phyloP scores from a whole-genome alignment of 2,113 vertebrate genomes.

The Ariopsis seemanni region DNA sequence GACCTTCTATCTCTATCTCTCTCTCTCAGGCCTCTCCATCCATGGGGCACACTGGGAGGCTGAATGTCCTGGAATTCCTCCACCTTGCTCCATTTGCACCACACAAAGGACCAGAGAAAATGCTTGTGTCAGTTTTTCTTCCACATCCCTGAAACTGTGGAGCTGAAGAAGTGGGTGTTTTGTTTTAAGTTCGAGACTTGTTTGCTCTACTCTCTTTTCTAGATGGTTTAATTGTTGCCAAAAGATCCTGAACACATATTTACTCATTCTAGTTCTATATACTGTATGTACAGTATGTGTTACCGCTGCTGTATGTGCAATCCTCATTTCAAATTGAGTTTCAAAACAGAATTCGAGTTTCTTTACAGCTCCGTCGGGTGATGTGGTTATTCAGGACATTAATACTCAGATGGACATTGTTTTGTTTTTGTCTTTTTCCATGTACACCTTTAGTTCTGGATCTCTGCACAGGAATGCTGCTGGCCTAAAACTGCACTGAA shows the following conservation, averaged over 20 bases:
- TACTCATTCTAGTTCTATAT: background rate
- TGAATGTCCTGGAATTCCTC: constrained; percentile 47
- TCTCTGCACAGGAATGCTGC: constrained; percentile 8
- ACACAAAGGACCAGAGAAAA: constrained; percentile 28
- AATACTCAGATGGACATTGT: constrained; percentile 15
- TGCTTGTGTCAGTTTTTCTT: constrained; percentile 27
- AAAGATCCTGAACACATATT: constrained; percentile 28
- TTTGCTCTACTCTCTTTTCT: constrained; percentile 2
- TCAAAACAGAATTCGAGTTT: background rate
- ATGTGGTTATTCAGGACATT: constrained; percentile 31
- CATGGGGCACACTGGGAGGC: constrained; percentile 19
- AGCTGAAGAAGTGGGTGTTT: constrained; percentile 16
- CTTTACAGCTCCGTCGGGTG: constrained; percentile 2
- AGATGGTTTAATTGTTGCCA: constrained; percentile 23
- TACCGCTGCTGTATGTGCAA: background rate
- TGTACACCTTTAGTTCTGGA: constrained; percentile 25
- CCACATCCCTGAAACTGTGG: constrained; percentile 23
- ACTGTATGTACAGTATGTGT: background rate
- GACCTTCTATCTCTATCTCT: constrained; percentile 3
- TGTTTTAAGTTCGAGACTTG: constrained; percentile 29
- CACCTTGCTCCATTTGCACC: constrained; percentile 39
- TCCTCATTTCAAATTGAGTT: background rate
- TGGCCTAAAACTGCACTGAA: background rate
- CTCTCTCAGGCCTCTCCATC: constrained; percentile 14
- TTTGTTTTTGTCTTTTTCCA: constrained; percentile 38